A percentile compares a stretch with the other conserved stretches of the same genome.
These are phyloP conservation scores for Andrena dorsata DNA, from an alignment of 2,888 invertebrate species.

Conservation along the genomic window DNA sequence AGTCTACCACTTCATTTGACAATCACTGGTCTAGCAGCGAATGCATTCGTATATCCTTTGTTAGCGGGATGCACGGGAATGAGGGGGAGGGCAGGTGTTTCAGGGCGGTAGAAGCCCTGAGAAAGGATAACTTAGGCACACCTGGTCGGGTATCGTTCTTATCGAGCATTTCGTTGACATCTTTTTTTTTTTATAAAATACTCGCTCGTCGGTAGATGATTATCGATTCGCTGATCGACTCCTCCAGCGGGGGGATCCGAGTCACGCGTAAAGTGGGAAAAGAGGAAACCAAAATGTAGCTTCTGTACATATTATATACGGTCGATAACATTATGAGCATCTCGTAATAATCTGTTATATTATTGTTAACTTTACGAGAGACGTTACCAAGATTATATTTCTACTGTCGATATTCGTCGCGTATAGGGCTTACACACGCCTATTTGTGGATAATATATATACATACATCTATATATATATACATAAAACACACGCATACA, in stretches of 20 bases:
- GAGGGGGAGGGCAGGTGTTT: slow-evolving; percentile 11
- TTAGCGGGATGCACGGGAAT: slow-evolving; percentile 20
- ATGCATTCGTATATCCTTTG: slow-evolving; percentile 42
- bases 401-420: slow-evolving; percentile 78
- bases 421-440: slow-evolving; percentile 63
- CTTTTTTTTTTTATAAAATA: slow-evolving; percentile 52
- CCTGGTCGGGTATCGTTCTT: slow-evolving; percentile 50
- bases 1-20: slow-evolving; percentile 50
- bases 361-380: slow-evolving; percentile 83
- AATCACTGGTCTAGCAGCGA: slow-evolving; percentile 38
- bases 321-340: slow-evolving; percentile 65
- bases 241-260: slow-evolving; percentile 35
- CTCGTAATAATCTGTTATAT: slow-evolving; percentile 82
- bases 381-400: slow-evolving; percentile 84
- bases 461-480: background rate
- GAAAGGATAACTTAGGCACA: slow-evolving; percentile 25
- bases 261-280: slow-evolving; percentile 51
- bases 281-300: slow-evolving; percentile 74
- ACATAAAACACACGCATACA: background rate
- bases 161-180: slow-evolving; percentile 42
- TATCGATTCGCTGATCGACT: slow-evolving; percentile 54
- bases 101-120: slow-evolving; percentile 26
- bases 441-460: slow-evolving; percentile 43
- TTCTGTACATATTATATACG: slow-evolving; percentile 75
- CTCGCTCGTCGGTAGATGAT: slow-evolving; percentile 54